phyloP scores from a whole-genome alignment of 1,140 invertebrate genomes.

The Pseudomyrmex sp. region DNA sequence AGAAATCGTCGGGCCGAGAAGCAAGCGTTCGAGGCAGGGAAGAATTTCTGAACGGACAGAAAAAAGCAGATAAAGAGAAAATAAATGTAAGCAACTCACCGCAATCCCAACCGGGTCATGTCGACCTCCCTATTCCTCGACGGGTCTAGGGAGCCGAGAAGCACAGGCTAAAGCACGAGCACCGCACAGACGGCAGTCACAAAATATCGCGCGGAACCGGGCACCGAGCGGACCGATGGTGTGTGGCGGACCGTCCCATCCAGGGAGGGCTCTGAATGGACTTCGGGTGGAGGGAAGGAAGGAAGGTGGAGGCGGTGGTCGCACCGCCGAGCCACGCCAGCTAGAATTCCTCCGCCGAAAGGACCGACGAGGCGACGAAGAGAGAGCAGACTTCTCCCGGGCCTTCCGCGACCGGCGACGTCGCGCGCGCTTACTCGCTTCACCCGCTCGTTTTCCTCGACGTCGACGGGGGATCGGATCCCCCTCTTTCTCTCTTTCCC shows the following conservation, averaged over 20 bases:
- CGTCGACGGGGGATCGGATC: conserved; percentile 32
- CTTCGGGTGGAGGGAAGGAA: conserved; percentile 77
- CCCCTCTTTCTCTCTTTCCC: conserved; percentile 38
- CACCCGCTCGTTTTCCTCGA: conserved; percentile 62
- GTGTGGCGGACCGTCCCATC: conserved; percentile 81
- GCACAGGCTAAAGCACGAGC: conserved; percentile 80
- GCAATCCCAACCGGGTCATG: conserved; percentile 82
- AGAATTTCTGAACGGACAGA: conserved; percentile 3
- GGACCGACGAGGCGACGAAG: conserved; percentile 66
- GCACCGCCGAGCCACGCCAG: conserved; percentile 77
- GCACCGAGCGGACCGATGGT: conserved; percentile 73
- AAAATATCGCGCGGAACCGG: conserved; percentile 77
- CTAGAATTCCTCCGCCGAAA: conserved; percentile 83
- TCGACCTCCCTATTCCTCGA: conserved; percentile 80
- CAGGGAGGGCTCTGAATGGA: conserved; percentile 83
- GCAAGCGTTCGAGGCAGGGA: background rate
- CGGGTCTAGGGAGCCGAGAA: conserved; percentile 73
- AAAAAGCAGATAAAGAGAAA: conserved; percentile 27
- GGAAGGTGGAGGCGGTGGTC: conserved; percentile 76
- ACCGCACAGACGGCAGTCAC: conserved; percentile 76
- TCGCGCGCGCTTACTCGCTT: conserved; percentile 57
- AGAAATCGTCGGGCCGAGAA: background rate
- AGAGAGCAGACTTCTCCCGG: conserved; percentile 61
- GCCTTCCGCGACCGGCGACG: conserved; percentile 62
- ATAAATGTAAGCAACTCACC: conserved; percentile 77